Percentiles rank a stretch among this genome's conserved stretches.
Evolutionary conservation across 2,113 vertebrate genomes (phyloP).

Genomic region (Trematocara stigmaticum): DNA sequence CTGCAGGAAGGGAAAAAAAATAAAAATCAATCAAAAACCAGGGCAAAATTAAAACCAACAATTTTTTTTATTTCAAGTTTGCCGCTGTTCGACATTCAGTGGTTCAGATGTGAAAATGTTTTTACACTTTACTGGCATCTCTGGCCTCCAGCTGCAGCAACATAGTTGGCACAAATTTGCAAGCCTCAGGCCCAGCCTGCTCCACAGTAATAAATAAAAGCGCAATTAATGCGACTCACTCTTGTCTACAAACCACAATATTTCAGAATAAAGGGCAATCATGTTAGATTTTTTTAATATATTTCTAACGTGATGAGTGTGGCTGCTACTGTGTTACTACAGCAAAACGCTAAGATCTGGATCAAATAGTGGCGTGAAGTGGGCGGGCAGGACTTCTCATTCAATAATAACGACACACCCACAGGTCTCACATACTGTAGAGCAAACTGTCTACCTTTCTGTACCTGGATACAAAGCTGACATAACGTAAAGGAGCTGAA

Average conservation of each 20-base stretch:
- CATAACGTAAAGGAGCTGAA: not conserved
- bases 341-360: not conserved
- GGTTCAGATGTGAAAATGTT: not conserved
- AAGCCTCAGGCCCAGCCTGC: not conserved
- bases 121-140: not conserved
- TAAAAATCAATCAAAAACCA: fast-evolving
- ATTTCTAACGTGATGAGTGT: not conserved
- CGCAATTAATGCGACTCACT: not conserved
- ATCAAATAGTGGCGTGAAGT: not conserved
- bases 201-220: not conserved
- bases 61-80: not conserved
- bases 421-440: not conserved
- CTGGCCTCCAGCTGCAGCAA: not conserved
- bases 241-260: not conserved
- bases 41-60: not conserved
- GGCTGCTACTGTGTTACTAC: not conserved
- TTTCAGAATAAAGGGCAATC: not conserved
- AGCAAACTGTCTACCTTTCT: not conserved
- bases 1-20: not conserved
- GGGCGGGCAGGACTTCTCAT: not conserved
- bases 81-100: not conserved
- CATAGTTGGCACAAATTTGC: not conserved
- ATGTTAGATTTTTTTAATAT: not conserved
- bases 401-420: not conserved
- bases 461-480: not conserved